These are phyloP conservation scores for Nyctereutes procyonoides DNA, from an alignment of 2,113 vertebrate genomes.

Conservation along the genomic window DNA sequence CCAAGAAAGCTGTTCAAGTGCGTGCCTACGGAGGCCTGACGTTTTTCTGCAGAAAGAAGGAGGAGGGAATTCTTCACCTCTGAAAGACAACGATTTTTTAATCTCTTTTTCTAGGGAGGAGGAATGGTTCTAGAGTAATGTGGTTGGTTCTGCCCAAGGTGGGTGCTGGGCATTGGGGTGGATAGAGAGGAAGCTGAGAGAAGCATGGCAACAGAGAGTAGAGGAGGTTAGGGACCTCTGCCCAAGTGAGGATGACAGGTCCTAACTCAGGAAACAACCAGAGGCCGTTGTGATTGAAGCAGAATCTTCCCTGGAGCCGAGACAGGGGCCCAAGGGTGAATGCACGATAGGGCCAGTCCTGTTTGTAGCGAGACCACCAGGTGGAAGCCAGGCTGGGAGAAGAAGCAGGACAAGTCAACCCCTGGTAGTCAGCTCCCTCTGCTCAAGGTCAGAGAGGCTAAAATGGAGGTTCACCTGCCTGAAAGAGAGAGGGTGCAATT, in stretches of 20 bases:
- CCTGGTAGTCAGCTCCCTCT: not conserved
- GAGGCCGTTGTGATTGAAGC: not conserved
- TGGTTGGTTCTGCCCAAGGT: not conserved
- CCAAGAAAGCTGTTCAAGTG: not conserved
- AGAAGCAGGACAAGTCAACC: not conserved
- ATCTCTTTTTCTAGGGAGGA: not conserved
- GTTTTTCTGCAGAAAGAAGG: not conserved
- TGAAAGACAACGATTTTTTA: not conserved
- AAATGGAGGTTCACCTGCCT: not conserved
- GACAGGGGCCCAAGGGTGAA: not conserved
- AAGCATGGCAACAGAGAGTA: not conserved
- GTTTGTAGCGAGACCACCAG: not conserved
- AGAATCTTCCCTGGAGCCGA: not conserved
- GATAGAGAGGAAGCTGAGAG: not conserved
- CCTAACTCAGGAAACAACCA: not conserved
- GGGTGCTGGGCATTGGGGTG: not conserved
- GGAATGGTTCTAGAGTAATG: not conserved
- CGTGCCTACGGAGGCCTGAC: not conserved
- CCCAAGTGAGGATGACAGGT: not conserved
- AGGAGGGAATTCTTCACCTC: not conserved
- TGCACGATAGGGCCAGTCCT: not conserved
- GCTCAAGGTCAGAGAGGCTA: not conserved
- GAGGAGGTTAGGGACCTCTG: not conserved
- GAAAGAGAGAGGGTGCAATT: not conserved
- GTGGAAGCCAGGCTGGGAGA: not conserved